Evolutionary conservation across 2,113 vertebrate species (phyloP).

Genomic region (Talpa occidentalis): DNA sequence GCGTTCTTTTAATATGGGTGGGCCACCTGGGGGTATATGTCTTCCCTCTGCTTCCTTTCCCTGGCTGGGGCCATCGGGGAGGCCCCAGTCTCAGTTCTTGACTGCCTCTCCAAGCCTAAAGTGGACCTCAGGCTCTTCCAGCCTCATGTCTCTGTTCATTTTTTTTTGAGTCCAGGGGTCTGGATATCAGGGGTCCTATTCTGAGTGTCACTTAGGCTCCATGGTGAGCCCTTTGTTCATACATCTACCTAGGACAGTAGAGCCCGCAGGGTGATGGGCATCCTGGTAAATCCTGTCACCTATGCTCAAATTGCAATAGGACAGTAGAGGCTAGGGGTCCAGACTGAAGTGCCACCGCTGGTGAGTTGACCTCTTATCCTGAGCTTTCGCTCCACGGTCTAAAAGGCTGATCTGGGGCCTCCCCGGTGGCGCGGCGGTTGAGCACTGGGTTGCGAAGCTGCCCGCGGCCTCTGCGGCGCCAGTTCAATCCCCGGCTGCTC

Average conservation of each 20-base stretch:
- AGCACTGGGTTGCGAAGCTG: no score
- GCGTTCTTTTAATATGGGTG: fast-evolving
- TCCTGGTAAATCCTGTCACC: not conserved
- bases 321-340: not conserved
- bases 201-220: not conserved
- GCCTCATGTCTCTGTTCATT: not conserved
- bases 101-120: not conserved
- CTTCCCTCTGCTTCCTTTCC: not conserved
- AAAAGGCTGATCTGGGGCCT: not conserved
- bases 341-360: not conserved
- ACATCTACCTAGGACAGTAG: not conserved
- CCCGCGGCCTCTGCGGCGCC: no score
- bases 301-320: not conserved
- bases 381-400: not conserved
- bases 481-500: no score
- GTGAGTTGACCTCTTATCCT: not conserved
- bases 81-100: not conserved
- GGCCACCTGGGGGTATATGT: not conserved
- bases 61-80: no score
- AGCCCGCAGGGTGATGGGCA: fast-evolving
- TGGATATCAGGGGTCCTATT: not conserved
- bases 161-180: not conserved
- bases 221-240: no score
- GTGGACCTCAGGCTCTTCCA: not conserved
- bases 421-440: no score